These are phyloP conservation scores for Brenthis hecate DNA, from an alignment of 2,888 invertebrate genomes.

Conservation along the genomic window DNA sequence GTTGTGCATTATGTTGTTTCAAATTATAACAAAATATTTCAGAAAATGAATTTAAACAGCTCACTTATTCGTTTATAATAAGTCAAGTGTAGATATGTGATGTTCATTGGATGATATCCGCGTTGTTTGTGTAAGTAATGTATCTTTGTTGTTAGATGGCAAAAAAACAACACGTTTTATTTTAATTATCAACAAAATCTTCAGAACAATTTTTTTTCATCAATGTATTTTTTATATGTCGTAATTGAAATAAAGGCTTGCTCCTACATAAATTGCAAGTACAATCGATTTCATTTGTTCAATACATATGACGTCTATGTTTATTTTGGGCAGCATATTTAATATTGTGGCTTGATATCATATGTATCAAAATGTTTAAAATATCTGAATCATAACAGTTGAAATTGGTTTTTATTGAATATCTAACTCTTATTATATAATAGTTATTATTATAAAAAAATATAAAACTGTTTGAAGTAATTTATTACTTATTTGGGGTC, in stretches of 20 bases:
- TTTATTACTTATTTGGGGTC: constrained; percentile 47
- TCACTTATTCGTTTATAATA: constrained; percentile 17
- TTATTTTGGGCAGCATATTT: constrained; percentile 52
- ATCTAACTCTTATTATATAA: constrained; percentile 11
- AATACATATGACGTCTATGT: constrained; percentile 52
- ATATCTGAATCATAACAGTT: neutral
- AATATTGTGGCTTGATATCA: constrained; percentile 34
- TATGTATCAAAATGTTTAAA: constrained; percentile 13
- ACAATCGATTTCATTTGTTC: constrained; percentile 41
- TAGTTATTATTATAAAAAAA: neutral
- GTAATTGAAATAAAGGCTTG: neutral
- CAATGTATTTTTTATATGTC: constrained; percentile 14
- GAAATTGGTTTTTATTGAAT: neutral
- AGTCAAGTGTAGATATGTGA: constrained; percentile 22
- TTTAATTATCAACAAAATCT: constrained; percentile 46
- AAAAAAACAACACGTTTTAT: constrained; percentile 59
- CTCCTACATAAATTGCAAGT: constrained; percentile 14
- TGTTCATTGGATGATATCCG: constrained; percentile 27
- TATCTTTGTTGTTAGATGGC: constrained; percentile 76
- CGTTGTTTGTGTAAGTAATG: constrained; percentile 58
- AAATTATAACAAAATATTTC: constrained; percentile 9
- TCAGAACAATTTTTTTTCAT: constrained; percentile 29
- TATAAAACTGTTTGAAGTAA: constrained; percentile 9
- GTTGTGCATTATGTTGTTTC: constrained; percentile 44
- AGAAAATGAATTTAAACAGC: constrained; percentile 22